Conservation (phyloP, 2,888 invertebrate species). For the Sepiola atlantica region DNA sequence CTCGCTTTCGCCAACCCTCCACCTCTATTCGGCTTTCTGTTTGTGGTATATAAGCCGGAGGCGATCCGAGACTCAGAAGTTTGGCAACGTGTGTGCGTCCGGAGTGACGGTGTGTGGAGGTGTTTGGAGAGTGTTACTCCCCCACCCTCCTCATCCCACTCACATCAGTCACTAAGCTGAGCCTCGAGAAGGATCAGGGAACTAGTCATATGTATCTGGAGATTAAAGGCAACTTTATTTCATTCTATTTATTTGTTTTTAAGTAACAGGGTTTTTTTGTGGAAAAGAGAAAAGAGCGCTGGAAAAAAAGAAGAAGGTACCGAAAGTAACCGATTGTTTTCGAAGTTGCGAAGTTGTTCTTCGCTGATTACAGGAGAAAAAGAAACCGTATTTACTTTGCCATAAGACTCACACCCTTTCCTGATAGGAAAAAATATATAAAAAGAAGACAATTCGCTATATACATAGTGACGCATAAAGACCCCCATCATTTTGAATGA, state of each 20-base stretch:
- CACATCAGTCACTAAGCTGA: background rate
- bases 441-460: too few species aligned
- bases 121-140: background rate
- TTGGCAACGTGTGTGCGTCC: too few species aligned
- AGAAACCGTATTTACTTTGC: too few species aligned
- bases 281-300: too few species aligned
- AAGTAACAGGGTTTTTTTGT: too few species aligned
- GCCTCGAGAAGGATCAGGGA: background rate
- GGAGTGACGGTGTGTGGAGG: background rate
- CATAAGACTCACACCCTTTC: too few species aligned
- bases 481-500: too few species aligned
- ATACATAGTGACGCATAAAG: too few species aligned
- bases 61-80: background rate
- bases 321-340: background rate
- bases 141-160: background rate
- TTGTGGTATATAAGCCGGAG: background rate
- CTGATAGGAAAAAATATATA: too few species aligned
- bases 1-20: background rate
- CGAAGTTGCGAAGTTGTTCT: background rate
- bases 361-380: too few species aligned
- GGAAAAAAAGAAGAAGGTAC: background rate
- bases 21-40: background rate
- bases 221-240: background rate
- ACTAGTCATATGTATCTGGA: background rate
- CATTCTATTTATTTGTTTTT: background rate